A percentile compares a stretch with the other conserved stretches of the same genome.
Conservation (phyloP, 2,113 vertebrate species). For the Phalacrocorax aristotelis region DNA sequence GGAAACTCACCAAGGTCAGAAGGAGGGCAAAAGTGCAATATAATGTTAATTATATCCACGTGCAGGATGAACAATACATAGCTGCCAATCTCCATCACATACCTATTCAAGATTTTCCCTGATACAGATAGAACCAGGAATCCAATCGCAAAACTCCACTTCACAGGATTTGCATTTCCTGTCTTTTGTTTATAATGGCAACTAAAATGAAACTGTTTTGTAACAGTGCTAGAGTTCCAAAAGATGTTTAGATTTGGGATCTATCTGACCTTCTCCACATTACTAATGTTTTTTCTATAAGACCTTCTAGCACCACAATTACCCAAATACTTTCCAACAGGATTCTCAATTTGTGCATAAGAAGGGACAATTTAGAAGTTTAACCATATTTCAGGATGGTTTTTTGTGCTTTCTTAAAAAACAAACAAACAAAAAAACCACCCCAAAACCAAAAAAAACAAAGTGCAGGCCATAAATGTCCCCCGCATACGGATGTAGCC, state of each 20-base stretch:
- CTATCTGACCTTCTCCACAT: neutral
- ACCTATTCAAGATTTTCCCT: neutral
- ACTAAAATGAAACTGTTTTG: neutral
- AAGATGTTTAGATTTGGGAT: neutral
- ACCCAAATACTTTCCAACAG: neutral
- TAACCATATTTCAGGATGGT: neutral
- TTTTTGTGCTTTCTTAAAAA: neutral
- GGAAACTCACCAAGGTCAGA: slow-evolving; percentile 47
- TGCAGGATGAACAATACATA: neutral
- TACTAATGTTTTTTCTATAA: neutral
- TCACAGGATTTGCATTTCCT: neutral
- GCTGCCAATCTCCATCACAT: neutral
- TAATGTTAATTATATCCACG: slow-evolving; percentile 46
- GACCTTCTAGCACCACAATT: neutral
- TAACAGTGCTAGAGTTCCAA: neutral
- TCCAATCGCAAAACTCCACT: neutral
- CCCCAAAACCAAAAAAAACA: too few relatives aligned
- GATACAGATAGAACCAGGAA: neutral
- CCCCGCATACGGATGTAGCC: neutral
- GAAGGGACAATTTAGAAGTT: neutral
- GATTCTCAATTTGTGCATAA: neutral
- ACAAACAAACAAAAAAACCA: neutral
- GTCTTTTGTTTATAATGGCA: neutral
- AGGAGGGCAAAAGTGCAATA: neutral
- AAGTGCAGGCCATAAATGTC: neutral